phyloP scores from a whole-genome alignment of 2,113 vertebrate genomes.

The Sardina pilchardus region DNA sequence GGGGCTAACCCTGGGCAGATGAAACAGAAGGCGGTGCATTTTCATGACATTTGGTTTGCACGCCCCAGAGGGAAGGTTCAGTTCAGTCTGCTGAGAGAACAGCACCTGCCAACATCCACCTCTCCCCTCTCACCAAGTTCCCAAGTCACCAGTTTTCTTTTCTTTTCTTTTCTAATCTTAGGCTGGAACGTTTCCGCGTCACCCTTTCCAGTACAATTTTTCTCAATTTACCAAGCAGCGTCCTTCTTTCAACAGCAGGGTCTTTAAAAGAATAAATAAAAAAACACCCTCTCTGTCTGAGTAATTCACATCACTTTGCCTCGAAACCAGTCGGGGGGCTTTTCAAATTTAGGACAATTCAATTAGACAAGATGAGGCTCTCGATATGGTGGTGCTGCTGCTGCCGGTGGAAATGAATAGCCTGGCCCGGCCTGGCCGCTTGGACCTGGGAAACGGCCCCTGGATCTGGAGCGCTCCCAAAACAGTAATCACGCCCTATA shows the following conservation, averaged over 20 bases:
- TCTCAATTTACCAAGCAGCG: background rate
- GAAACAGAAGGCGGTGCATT: too few species aligned
- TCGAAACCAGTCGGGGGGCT: background rate
- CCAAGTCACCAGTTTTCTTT: too few species aligned
- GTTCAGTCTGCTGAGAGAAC: background rate
- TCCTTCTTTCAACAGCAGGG: background rate
- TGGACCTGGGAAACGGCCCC: background rate
- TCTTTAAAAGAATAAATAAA: too few species aligned
- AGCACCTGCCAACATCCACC: background rate
- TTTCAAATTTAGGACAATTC: background rate
- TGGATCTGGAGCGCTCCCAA: conserved; percentile 35
- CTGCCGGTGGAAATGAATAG: background rate
- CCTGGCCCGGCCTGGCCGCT: background rate
- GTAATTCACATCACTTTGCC: background rate
- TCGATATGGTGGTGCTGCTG: background rate
- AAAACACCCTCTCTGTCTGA: background rate
- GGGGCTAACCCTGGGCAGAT: too few species aligned
- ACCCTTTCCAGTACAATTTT: background rate
- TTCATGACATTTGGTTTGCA: too few species aligned
- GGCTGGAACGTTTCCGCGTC: background rate
- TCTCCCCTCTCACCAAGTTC: background rate
- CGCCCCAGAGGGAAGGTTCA: too few species aligned
- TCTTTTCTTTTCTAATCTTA: background rate
- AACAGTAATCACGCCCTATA: background rate
- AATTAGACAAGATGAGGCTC: conserved; percentile 3